Conservation (phyloP, 2,888 invertebrate genomes). For the Spilarctia lutea region DNA sequence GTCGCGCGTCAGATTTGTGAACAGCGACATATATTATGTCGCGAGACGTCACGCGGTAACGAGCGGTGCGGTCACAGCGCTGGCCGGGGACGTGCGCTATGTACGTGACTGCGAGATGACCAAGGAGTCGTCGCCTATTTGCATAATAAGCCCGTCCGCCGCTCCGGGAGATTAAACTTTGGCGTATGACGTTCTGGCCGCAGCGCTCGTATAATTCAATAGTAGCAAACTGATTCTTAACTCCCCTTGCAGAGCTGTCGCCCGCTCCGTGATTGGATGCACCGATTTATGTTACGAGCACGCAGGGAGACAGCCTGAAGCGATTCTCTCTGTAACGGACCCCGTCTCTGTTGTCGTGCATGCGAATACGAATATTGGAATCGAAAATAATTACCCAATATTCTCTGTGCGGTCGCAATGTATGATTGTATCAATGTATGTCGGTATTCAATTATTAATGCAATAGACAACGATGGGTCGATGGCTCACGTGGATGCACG, state of each 20-base stretch:
- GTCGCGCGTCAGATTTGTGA: conserved; percentile 40
- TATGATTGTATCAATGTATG: conserved; percentile 47
- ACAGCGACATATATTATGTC: conserved; percentile 31
- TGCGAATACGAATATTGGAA: conserved; percentile 64
- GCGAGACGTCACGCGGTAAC: conserved; percentile 23
- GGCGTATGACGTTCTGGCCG: conserved; percentile 82
- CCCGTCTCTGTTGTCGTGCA: conserved; percentile 63
- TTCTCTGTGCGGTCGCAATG: conserved; percentile 54
- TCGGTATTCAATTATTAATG: conserved; percentile 67
- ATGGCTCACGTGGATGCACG: conserved; percentile 67
- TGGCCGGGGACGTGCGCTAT: conserved; percentile 43
- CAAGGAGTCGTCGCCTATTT: conserved; percentile 77
- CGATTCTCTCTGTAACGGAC: conserved; percentile 64
- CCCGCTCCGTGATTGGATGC: conserved; percentile 72
- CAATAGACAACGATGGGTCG: conserved; percentile 63
- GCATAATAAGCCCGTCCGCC: conserved; percentile 83
- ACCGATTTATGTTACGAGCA: conserved; percentile 68
- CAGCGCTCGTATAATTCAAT: conserved; percentile 84
- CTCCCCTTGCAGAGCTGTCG: conserved; percentile 65
- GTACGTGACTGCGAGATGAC: conserved; percentile 79
- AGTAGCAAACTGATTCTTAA: conserved; percentile 83
- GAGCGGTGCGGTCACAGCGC: conserved; percentile 25
- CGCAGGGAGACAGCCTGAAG: conserved; percentile 59
- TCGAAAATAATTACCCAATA: conserved; percentile 72
- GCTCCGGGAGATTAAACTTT: conserved; percentile 83